These are phyloP conservation scores for Leptinotarsa lineolata DNA, from an alignment of 1,140 invertebrate genomes.

Conservation along the genomic window DNA sequence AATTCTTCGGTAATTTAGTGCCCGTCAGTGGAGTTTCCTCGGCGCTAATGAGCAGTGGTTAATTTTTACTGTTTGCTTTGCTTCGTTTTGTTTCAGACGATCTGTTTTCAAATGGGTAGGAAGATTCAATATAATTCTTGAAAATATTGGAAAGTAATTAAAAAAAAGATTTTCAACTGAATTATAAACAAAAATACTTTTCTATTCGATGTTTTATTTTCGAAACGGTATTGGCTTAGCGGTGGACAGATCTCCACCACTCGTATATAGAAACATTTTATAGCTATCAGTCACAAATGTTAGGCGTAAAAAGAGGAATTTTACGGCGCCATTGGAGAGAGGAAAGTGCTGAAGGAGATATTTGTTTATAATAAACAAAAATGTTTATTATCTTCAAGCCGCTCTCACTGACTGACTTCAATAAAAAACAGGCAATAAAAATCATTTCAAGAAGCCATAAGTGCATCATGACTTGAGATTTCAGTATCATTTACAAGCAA, in stretches of 20 bases:
- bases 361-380: background rate
- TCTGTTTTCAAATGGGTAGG: no score
- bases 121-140: no score
- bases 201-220: no score
- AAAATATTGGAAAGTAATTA: no score
- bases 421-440: background rate
- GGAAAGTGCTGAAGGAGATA: background rate
- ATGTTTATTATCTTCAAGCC: background rate
- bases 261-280: background rate
- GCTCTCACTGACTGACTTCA: background rate
- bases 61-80: no score
- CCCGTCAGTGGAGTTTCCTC: background rate
- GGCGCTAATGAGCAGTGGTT: background rate
- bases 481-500: no score
- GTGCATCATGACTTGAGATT: no score
- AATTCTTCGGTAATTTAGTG: conserved; percentile 1
- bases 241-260: no score
- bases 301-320: background rate
- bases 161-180: no score
- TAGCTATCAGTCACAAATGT: background rate
- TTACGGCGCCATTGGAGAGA: background rate
- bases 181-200: no score
- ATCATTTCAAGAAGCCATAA: background rate
- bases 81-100: no score
- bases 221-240: no score